These are phyloP conservation scores for Oligia fasciuncula DNA, from an alignment of 2,888 invertebrate genomes.

Conservation along the genomic window DNA sequence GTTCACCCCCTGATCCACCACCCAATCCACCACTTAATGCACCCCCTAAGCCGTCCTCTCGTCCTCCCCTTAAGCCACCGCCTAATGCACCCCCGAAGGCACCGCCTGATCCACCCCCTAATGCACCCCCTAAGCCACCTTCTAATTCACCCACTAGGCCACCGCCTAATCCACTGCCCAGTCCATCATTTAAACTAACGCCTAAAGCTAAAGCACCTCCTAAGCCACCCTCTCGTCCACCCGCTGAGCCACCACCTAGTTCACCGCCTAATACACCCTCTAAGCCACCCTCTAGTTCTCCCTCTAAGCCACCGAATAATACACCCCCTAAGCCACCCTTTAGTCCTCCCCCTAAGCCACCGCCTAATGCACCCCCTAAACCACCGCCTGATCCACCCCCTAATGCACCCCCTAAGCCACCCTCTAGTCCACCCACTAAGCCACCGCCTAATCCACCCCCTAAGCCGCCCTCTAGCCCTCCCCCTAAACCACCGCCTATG, in stretches of 20 bases:
- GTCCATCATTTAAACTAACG: too few species aligned
- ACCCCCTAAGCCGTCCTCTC: too few species aligned
- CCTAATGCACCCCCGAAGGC: conserved; percentile 1
- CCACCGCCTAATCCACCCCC: not conserved
- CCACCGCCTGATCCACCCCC: not conserved
- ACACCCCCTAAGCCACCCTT: not conserved
- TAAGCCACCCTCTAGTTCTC: conserved; percentile 11
- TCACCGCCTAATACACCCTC: not conserved
- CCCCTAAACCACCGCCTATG: not conserved
- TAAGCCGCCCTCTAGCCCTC: not conserved
- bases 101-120: conserved; percentile 1
- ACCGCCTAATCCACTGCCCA: too few species aligned
- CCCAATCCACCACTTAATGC: not conserved
- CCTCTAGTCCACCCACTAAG: fast-evolving
- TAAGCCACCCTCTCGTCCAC: not conserved
- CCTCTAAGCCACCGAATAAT: not conserved
- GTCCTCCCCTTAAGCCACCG: too few species aligned
- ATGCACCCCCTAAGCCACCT: too few species aligned
- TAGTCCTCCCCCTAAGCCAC: not conserved
- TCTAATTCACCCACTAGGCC: too few species aligned
- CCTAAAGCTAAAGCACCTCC: not conserved
- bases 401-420: fast-evolving
- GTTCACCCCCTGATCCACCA: fast-evolving
- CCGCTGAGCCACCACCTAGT: not conserved
- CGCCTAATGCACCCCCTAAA: fast-evolving